Evolutionary conservation across 1,140 invertebrate species (phyloP).

Genomic region (Nasonia vitripennis): DNA sequence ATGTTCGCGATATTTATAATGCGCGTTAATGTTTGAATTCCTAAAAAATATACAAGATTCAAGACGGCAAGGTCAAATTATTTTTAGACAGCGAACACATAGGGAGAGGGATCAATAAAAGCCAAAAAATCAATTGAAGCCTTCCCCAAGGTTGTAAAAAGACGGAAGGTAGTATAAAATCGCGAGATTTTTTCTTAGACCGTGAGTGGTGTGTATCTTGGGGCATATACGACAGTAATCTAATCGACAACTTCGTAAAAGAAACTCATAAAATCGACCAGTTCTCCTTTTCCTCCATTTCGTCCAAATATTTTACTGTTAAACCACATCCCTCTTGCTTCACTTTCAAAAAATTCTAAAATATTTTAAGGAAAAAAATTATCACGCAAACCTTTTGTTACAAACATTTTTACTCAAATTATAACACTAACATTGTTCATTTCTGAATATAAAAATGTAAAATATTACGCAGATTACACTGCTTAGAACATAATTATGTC

Average conservation of each 20-base stretch:
- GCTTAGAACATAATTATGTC: no score
- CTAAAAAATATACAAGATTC: neutral
- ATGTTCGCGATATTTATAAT: neutral
- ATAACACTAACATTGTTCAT: no score
- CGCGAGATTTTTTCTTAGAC: slow-evolving; percentile 31
- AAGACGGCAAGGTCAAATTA: neutral
- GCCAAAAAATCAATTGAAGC: slow-evolving; percentile 46
- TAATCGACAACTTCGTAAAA: slow-evolving; percentile 75
- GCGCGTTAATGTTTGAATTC: neutral
- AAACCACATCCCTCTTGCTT: slow-evolving; percentile 50
- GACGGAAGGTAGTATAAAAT: slow-evolving; percentile 45
- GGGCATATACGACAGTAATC: slow-evolving; percentile 59
- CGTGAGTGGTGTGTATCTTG: slow-evolving; percentile 48
- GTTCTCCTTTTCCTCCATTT: slow-evolving; percentile 16
- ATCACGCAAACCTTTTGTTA: no score
- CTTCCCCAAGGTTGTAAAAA: slow-evolving; percentile 41
- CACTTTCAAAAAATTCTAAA: neutral
- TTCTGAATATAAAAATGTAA: no score
- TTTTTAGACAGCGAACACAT: neutral
- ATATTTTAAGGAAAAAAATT: no score
- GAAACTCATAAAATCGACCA: slow-evolving; percentile 72
- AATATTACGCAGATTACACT: no score
- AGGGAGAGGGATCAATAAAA: slow-evolving; percentile 4
- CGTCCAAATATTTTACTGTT: slow-evolving; percentile 45
- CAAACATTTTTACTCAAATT: no score